Percentiles rank a stretch among this genome's conserved stretches.
These are phyloP conservation scores for Drosophila asahinai DNA, from an alignment of 1,140 invertebrate species.

Conservation along the genomic window DNA sequence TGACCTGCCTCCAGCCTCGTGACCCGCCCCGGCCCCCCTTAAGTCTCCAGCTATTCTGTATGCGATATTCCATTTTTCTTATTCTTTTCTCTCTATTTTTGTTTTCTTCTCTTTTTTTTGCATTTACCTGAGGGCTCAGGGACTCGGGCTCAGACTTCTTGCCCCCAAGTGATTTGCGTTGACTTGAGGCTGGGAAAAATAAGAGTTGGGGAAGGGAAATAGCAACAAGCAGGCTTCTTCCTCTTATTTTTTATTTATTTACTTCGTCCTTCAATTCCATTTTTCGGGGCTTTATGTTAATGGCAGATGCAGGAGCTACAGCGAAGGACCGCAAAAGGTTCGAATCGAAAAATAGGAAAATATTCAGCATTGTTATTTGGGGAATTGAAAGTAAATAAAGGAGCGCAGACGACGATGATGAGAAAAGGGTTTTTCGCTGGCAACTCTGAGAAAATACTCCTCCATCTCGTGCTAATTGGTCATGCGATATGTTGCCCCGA, in stretches of 20 bases:
- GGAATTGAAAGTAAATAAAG: conserved; percentile 80
- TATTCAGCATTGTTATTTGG: conserved; percentile 65
- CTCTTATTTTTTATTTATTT: conserved; percentile 57
- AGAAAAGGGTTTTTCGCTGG: conserved; percentile 31
- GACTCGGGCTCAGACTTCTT: conserved; percentile 23
- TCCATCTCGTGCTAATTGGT: conserved; percentile 65
- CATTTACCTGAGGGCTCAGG: conserved; percentile 38
- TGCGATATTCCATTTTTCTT: conserved; percentile 30
- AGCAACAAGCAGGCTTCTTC: conserved; percentile 30
- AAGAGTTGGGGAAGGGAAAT: background rate
- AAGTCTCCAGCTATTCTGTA: conserved; percentile 10
- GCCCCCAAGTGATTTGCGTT: conserved; percentile 34
- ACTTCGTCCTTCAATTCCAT: conserved; percentile 40
- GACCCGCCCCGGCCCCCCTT: background rate
- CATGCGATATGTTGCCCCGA: conserved; percentile 56
- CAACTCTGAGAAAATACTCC: conserved; percentile 11
- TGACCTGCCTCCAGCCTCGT: conserved; percentile 21
- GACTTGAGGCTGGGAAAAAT: conserved; percentile 15
- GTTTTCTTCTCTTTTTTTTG: background rate
- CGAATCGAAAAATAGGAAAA: conserved; percentile 57
- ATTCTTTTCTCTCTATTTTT: background rate
- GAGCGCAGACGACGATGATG: background rate
- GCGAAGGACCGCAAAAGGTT: conserved; percentile 36
- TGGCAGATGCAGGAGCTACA: conserved; percentile 22
- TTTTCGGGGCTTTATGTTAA: conserved; percentile 47